Conservation (phyloP, 1,140 invertebrate species). For the Euura lappo region DNA sequence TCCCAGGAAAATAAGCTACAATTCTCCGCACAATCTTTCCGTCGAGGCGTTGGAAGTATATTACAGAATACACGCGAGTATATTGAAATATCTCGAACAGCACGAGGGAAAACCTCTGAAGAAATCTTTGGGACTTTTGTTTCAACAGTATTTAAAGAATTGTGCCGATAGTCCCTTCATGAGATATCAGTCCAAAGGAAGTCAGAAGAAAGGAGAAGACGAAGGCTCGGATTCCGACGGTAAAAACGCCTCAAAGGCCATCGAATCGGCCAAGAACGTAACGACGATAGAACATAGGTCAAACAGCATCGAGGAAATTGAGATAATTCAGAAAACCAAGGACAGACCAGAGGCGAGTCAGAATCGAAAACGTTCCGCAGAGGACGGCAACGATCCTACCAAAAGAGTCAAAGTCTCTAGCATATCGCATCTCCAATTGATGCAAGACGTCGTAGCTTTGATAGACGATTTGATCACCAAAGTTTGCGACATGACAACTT, state of each 20-base stretch:
- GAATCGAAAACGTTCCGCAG: slow-evolving; percentile 34
- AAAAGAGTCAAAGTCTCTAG: slow-evolving; percentile 50
- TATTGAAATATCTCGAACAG: slow-evolving; percentile 84
- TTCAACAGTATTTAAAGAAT: slow-evolving; percentile 50
- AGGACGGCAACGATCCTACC: slow-evolving; percentile 31
- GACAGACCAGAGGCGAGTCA: slow-evolving; percentile 31
- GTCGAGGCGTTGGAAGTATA: slow-evolving; percentile 91
- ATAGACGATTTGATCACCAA: slow-evolving; percentile 56
- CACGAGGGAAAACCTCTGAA: slow-evolving; percentile 63
- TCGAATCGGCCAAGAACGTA: slow-evolving; percentile 28
- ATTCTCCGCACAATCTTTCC: slow-evolving; percentile 79
- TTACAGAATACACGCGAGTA: slow-evolving; percentile 83
- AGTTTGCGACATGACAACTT: slow-evolving; percentile 46
- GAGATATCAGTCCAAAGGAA: slow-evolving; percentile 53
- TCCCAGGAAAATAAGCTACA: slow-evolving; percentile 85
- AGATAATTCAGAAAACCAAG: slow-evolving; percentile 29
- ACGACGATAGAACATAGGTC: slow-evolving; percentile 27
- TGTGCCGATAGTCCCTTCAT: slow-evolving; percentile 56
- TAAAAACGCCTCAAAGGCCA: slow-evolving; percentile 12
- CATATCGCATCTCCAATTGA: slow-evolving; percentile 52
- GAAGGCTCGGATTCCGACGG: slow-evolving; percentile 24
- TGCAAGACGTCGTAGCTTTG: slow-evolving; percentile 56
- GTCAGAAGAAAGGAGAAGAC: slow-evolving; percentile 35
- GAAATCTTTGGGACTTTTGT: slow-evolving; percentile 47
- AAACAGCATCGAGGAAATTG: slow-evolving; percentile 45